Conservation (phyloP, 2,113 vertebrate species). For the Panthera tigris region DNA sequence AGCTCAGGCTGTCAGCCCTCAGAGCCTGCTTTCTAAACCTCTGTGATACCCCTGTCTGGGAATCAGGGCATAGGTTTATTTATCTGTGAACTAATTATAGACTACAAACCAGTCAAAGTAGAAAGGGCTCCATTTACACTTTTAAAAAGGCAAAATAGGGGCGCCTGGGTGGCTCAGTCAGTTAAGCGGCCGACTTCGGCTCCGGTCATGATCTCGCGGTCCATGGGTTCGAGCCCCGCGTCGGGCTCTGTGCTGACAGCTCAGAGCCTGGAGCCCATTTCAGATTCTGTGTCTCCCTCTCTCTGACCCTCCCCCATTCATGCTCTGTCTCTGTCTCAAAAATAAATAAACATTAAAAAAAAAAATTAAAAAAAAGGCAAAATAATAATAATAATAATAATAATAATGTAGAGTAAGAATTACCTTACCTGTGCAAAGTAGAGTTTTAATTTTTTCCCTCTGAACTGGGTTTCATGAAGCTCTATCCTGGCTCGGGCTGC, state of each 20-base stretch:
- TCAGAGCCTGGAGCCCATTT: too few species aligned
- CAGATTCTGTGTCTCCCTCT: too few species aligned
- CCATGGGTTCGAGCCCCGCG: too few species aligned
- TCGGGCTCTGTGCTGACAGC: too few species aligned
- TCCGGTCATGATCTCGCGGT: too few species aligned
- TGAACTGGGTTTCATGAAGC: conserved; percentile 92
- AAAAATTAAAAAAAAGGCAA: neutral
- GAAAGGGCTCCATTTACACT: conserved; percentile 2
- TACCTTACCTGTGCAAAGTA: conserved; percentile 91
- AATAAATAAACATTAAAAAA: too few species aligned
- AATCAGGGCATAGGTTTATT: neutral
- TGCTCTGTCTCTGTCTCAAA: too few species aligned
- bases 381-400: neutral
- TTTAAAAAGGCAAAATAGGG: neutral
- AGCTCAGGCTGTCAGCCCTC: neutral
- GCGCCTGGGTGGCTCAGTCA: too few species aligned
- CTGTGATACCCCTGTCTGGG: neutral
- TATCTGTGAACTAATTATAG: neutral
- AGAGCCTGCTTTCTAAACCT: neutral
- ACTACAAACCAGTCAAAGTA: neutral
- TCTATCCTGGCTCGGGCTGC: conserved; percentile 93
- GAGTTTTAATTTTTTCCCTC: conserved; percentile 92
- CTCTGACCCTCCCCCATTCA: too few species aligned
- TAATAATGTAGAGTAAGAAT: neutral
- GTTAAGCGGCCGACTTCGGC: too few species aligned